Evolutionary conservation across 2,888 invertebrate genomes (phyloP), one percentile per base, ranked within the genome.

Genomic region (Mechanitis messenoides): DNA sequence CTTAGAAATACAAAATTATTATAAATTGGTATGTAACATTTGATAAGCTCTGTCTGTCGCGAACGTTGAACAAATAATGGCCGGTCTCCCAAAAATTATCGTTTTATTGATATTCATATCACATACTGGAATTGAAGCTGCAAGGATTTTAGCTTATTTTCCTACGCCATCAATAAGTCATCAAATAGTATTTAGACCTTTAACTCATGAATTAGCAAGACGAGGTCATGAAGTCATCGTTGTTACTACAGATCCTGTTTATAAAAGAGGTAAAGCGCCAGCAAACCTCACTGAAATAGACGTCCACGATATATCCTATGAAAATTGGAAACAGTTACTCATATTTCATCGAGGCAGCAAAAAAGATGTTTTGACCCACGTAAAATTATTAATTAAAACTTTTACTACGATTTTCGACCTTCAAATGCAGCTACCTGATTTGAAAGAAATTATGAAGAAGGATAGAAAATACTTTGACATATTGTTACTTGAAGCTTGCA

Each of bases 101-200:
- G 28, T 50, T 3, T 50, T 50, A 50, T 50, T 50, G 7, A 9
- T 50, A 50, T 47, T 55, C 3, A 20, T 20, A 20, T 20, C 46
- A n/a, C 9, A 55, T 35, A 42, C 38, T 55, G 59, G n/a, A 59
- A 56, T 58, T 2, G 71, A 57, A 50, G 58, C 73, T 58, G 78
- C 79, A 3, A 76, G 73, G 59, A 87, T 87, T 60, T 68, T 87
- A 45, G 79, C 71, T 0, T 68, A 83, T 0, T 70, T 81, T 46
- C 74, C 84, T 1, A 69, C 73, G 1, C 77, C 84, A 1, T 80
- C 82, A 0, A 79, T 87, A 54, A 91, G 88, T 61, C 69, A 69
- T 56, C 68, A 69, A 66, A 33, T 63, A n/a, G 68, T 69, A 0
- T 74, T 74, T 77, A 80, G 73, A 38, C 71, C 74, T 28, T 56